Base-by-base conservation (phyloP, 2,797 vertebrate species). In the Podargus strigoides region DNA sequence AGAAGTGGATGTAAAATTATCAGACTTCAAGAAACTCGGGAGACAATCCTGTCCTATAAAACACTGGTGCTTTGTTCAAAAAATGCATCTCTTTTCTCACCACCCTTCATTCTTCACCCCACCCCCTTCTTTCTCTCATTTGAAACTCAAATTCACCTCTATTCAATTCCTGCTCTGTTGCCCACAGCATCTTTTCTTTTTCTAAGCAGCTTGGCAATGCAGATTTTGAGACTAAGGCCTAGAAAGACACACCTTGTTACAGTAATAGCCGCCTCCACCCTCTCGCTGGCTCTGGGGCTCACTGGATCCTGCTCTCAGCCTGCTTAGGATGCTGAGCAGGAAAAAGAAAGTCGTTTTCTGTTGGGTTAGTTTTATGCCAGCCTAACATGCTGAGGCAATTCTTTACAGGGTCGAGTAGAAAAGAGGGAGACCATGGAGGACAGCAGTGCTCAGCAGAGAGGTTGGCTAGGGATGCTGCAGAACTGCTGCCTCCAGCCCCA, bases 111-210 rank as follows among this genome's bases (percentile, higher is more conserved):
- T 91, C 42, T 66, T 94, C 50, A 67, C 32, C 37, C 47, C 23
- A 34, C 49, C 32, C 27, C 50, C 39, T 74, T 53, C 53, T 70
- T 76, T 87, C 58, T 78, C 73, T 93, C 59, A 81, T 87, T 94
- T 93, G 68, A 94, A 96, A 85, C 89, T 82, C 74, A 68, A 67
- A 87, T 91, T 88, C 94, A 68, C 64, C 58, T 55, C 87, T 82
- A n/a, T 90, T 86, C 69, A 77, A 11, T 52, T 73, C 69, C 22
- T 0, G 1, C 28, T 62, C 37, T 62, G 56, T 82, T 78, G 46
- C 44, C 21, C 46, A 44, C 28, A 52, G 75, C 56, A 79, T 46
- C 85, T 86, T 82, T 84, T 74, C 46, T 86, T 86, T 94, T 94
- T 78, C 56, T 47, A 64, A 72, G 60, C 36, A 85, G 68, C 53